phyloP scores from a whole-genome alignment of 2,888 invertebrate species.

The Tortricodes alternella region DNA sequence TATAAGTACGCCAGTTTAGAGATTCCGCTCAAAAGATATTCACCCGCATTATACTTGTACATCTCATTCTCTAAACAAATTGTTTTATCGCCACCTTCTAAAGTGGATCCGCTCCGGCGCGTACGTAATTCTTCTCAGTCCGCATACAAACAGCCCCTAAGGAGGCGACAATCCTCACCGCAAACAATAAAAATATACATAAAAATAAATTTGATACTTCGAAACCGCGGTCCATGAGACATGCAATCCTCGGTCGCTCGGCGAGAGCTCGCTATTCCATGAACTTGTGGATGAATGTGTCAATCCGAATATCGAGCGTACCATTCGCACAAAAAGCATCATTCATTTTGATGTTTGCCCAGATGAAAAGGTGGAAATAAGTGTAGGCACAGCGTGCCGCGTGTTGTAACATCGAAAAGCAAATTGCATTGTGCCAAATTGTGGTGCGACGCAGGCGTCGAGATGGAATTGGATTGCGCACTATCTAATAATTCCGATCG shows the following conservation, averaged over 20 bases:
- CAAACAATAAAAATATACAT: constrained; percentile 80
- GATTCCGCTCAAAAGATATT: constrained; percentile 56
- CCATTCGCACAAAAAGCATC: constrained; percentile 52
- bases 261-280: constrained; percentile 20
- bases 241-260: constrained; percentile 50
- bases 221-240: constrained; percentile 61
- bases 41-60: constrained; percentile 62
- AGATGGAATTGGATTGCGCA: constrained; percentile 72
- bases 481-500: constrained; percentile 68
- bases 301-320: constrained; percentile 51
- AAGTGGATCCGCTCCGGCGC: constrained; percentile 67
- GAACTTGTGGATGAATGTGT: constrained; percentile 34
- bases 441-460: constrained; percentile 51
- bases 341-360: constrained; percentile 45
- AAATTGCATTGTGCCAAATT: constrained; percentile 65
- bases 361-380: constrained; percentile 55
- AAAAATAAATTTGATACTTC: constrained; percentile 78
- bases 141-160: constrained; percentile 79
- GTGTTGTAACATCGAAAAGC: constrained; percentile 64
- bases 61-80: constrained; percentile 72
- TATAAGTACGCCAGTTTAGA: constrained; percentile 53
- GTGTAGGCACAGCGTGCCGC: constrained; percentile 47
- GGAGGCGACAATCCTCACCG: constrained; percentile 76
- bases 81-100: constrained; percentile 73
- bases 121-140: constrained; percentile 75